Conservation (phyloP, 2,888 invertebrate species). For the Eucera pruinosa region DNA sequence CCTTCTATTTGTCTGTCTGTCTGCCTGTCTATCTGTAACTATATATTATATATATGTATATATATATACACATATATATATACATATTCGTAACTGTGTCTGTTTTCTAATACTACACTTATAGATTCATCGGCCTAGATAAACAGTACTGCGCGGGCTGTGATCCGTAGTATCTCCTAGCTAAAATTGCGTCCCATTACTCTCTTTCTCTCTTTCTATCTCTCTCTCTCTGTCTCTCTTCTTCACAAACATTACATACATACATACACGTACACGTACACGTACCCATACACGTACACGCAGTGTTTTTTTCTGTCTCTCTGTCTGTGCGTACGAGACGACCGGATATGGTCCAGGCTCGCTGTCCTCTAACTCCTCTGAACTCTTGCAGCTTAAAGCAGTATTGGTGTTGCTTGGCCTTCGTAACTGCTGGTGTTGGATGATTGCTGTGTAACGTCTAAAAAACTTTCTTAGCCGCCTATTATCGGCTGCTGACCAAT, state of each 20-base stretch:
- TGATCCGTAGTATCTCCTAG: slow-evolving; percentile 69
- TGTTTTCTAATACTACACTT: slow-evolving; percentile 73
- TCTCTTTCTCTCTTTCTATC: slow-evolving; percentile 45
- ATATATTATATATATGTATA: slow-evolving; percentile 18
- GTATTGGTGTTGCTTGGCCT: slow-evolving; percentile 83
- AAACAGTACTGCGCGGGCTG: slow-evolving; percentile 65
- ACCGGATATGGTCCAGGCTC: slow-evolving; percentile 62
- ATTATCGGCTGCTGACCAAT: slow-evolving; percentile 45
- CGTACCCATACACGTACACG: slow-evolving; percentile 26
- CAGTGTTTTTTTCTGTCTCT: slow-evolving; percentile 43
- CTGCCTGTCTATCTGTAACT: slow-evolving; percentile 73
- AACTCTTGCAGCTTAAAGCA: slow-evolving; percentile 78
- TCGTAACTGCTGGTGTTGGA: slow-evolving; percentile 77
- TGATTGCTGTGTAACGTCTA: slow-evolving; percentile 73
- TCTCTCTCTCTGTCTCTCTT: slow-evolving; percentile 42
- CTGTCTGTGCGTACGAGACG: slow-evolving; percentile 63
- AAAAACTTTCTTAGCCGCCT: slow-evolving; percentile 68
- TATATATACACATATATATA: slow-evolving; percentile 27
- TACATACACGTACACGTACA: slow-evolving; percentile 20
- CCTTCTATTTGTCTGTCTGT: slow-evolving; percentile 78
- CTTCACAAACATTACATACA: slow-evolving; percentile 31
- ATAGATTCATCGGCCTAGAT: slow-evolving; percentile 72
- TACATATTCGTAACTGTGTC: slow-evolving; percentile 72
- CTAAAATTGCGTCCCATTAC: slow-evolving; percentile 62
- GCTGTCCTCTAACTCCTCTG: slow-evolving; percentile 70